Evolutionary conservation across 2,797 vertebrate species (phyloP), one percentile per base, ranked within the genome.

Genomic region (Sitta carolinensis): DNA sequence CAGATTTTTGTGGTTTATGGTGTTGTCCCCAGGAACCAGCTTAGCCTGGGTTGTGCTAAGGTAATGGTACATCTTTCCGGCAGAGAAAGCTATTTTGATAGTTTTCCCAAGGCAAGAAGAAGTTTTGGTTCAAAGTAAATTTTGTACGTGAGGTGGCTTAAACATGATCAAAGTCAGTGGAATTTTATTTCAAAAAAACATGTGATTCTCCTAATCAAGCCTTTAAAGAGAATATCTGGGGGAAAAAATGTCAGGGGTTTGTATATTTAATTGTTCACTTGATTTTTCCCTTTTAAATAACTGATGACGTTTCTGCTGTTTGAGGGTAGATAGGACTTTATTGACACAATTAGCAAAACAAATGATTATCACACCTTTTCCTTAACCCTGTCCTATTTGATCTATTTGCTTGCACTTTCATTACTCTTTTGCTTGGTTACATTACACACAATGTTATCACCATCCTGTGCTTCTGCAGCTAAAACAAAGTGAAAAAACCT

Each of bases 291-390:
- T 83, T 72, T 85, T 58, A 63, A 38, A 63, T 89, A 84, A 55
- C 72, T 73, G 84, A 64, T 89, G 90, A 91, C 2, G 9, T 91
- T 94, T 95, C 90, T 0, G 3, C 87, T 96, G 82, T 93, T 95
- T 84, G 94, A 94, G 58, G 72, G 21, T n/a, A 89, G 91, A 86
- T 89, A 93, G 92, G 84, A 43, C 36, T 92, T 89, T 95, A 90
- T 90, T 95, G 95, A 95, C 85, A 90, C 80, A 93, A 94, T 96
- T 96, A 96, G 36, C 5, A 30, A 84, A 93, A 87, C 87, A 96
- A 96, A 94, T 85, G 12, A 83, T 94, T 95, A 94, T 93, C 85
- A 34, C 80, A 80, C 94, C 87, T 95, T 93, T 93, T 90, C 70
- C 94, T 94, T 94, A 95, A 84, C 64, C 77, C 80, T 38, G 27